These are phyloP conservation scores for Platyrinchus mystaceus DNA, from an alignment of 2,797 vertebrate species.

Conservation along the genomic window DNA sequence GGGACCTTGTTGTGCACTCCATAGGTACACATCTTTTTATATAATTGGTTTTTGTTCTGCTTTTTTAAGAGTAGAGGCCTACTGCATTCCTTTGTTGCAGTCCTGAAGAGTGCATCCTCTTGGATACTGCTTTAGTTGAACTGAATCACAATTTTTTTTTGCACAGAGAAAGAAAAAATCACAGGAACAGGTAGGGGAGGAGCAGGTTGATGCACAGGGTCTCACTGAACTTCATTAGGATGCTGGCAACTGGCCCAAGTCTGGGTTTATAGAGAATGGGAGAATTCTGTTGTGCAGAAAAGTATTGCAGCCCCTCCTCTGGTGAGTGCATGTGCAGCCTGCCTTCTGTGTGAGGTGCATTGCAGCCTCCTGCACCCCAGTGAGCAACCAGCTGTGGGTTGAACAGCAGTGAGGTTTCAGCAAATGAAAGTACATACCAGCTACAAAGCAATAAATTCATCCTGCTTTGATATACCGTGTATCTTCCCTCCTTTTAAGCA, in stretches of 20 bases:
- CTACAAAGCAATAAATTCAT: not conserved
- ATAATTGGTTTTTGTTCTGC: fast-evolving
- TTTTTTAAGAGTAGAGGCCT: not conserved
- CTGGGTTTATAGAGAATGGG: not conserved
- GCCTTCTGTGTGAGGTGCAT: fast-evolving
- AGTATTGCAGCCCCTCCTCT: not conserved
- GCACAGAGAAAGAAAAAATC: not conserved
- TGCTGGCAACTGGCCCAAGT: not conserved
- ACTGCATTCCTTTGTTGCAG: not conserved
- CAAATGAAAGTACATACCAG: not conserved
- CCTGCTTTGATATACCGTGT: not conserved
- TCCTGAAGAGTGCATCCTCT: not conserved
- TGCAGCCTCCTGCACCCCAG: not conserved
- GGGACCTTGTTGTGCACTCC: not conserved
- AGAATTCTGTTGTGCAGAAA: not conserved
- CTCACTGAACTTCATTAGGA: not conserved
- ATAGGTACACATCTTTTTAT: not conserved
- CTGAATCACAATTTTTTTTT: not conserved
- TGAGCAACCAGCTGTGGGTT: fast-evolving
- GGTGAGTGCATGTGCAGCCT: not conserved
- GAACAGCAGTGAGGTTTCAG: not conserved
- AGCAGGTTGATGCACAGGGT: not conserved
- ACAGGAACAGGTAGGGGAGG: not conserved
- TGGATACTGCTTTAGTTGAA: not conserved
- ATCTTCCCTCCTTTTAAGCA: not conserved